phyloP scores from a whole-genome alignment of 1,140 invertebrate species.

The Helicorthomorpha holstii region DNA sequence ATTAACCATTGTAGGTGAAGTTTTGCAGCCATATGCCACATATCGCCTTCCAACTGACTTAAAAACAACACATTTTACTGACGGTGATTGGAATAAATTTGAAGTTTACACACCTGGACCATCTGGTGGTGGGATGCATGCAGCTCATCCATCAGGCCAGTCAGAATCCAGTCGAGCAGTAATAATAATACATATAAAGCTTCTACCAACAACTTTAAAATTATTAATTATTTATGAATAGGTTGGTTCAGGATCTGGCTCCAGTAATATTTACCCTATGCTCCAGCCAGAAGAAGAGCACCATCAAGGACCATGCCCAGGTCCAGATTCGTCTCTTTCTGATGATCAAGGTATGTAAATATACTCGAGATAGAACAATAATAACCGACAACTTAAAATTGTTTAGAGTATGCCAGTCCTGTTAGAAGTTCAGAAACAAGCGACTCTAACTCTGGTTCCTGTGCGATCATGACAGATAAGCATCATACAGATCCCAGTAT shows the following conservation, averaged over 20 bases:
- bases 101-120: conserved; percentile 6
- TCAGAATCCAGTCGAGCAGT: not conserved
- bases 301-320: too few relatives aligned
- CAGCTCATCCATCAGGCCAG: not conserved
- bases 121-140: not conserved
- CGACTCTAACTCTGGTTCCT: conserved; percentile 5
- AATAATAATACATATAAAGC: not conserved
- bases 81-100: conserved; percentile 6
- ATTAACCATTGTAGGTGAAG: not conserved
- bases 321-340: conserved; percentile 3
- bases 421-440: conserved; percentile 8
- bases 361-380: not conserved
- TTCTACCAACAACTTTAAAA: not conserved
- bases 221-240: not conserved
- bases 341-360: conserved; percentile 5
- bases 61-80: conserved; percentile 1
- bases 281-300: conserved; percentile 4
- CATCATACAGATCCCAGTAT: not conserved
- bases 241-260: not conserved
- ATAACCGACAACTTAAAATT: not conserved
- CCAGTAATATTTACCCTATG: conserved; percentile 1
- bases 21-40: conserved; percentile 3
- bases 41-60: conserved; percentile 4
- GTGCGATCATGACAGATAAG: too few relatives aligned
- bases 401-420: conserved; percentile 7